A percentile compares a stretch with the other conserved stretches of the same genome.
Conservation (phyloP, 1,140 invertebrate genomes). For the Agrilus planipennis region DNA sequence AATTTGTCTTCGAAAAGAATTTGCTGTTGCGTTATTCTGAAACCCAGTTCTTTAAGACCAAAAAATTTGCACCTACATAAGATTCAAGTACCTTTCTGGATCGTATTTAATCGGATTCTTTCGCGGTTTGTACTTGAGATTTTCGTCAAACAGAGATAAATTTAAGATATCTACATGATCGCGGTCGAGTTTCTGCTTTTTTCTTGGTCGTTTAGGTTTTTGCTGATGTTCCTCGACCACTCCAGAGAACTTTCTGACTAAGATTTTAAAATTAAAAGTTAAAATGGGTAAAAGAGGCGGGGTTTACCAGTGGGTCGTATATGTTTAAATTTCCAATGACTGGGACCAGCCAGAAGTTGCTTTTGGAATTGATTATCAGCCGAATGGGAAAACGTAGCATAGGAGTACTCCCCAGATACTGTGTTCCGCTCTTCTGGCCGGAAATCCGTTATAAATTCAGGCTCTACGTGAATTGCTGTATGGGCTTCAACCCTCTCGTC, state of each 20-base stretch:
- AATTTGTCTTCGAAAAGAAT: neutral
- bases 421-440: conserved; percentile 30
- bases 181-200: neutral
- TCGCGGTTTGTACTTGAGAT: too few species aligned
- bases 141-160: neutral
- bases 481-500: neutral
- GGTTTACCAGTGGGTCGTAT: conserved; percentile 9
- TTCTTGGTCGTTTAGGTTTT: neutral
- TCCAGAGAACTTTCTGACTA: neutral
- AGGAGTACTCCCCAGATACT: conserved; percentile 54
- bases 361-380: neutral
- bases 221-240: conserved; percentile 4
- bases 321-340: conserved; percentile 58
- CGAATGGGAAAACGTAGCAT: conserved; percentile 42
- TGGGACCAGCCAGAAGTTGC: conserved; percentile 59
- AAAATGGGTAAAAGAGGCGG: too few species aligned
- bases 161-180: neutral
- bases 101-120: too few species aligned
- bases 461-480: neutral
- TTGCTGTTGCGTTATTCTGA: neutral
- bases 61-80: too few species aligned
- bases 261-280: too few species aligned
- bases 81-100: neutral
- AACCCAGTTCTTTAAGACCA: neutral
- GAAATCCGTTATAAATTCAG: conserved; percentile 31